These are phyloP conservation scores for Virgularia gustaviana DNA, from an alignment of 92 coral and sea anemone genomes.

Conservation along the genomic window DNA sequence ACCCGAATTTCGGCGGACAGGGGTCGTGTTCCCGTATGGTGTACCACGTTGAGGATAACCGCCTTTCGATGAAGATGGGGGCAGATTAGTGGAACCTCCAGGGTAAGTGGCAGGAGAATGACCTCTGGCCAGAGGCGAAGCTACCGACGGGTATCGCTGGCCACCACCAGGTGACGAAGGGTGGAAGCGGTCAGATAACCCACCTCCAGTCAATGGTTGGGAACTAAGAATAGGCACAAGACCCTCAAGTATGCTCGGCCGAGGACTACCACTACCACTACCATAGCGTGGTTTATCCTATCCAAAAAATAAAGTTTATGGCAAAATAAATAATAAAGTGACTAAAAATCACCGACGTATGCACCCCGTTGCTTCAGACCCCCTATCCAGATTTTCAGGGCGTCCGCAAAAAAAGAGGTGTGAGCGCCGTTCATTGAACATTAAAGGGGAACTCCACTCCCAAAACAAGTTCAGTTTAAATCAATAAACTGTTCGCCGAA, in stretches of 20 bases:
- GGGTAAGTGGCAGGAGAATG: constrained; percentile 22
- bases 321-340: background rate
- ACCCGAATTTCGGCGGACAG: background rate
- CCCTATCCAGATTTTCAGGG: no score
- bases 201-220: constrained; percentile 10
- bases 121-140: constrained; percentile 14
- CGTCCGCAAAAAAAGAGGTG: no score
- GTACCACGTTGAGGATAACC: background rate
- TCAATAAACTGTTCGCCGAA: no score
- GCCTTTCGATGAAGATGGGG: background rate
- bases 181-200: constrained; percentile 17
- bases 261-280: constrained; percentile 3
- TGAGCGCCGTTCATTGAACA: no score
- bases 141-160: constrained; percentile 12
- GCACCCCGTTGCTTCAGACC: no score
- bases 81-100: background rate
- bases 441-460: no score
- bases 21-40: background rate
- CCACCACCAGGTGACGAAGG: background rate
- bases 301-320: background rate
- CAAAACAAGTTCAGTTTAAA: no score
- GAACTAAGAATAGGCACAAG: constrained; percentile 12
- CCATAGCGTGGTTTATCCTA: constrained; percentile 27
- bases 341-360: background rate
- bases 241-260: constrained; percentile 29